Evolutionary conservation across 2,888 invertebrate species (phyloP).

Genomic region (Euzophera pinguis): DNA sequence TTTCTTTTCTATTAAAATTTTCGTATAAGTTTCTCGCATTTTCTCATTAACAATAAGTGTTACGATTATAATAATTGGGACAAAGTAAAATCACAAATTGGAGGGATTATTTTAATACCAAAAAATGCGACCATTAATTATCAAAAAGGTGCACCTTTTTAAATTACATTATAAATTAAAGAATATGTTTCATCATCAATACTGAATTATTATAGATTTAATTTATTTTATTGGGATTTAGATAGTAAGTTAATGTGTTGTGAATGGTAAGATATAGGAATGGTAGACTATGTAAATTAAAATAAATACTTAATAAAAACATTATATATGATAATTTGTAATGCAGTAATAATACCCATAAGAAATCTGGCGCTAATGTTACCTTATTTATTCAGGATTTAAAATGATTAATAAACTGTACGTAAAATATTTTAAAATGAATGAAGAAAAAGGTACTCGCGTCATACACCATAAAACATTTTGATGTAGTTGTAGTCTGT

Average conservation of each 20-base stretch:
- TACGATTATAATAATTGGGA: not conserved
- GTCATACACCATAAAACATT: conserved; percentile 17
- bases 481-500: conserved; percentile 19
- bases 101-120: not conserved
- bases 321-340: conserved; percentile 1
- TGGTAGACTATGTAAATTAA: not conserved
- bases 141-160: not conserved
- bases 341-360: not conserved
- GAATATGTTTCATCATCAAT: conserved; percentile 35
- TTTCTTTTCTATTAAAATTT: conserved; percentile 30
- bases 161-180: conserved; percentile 1
- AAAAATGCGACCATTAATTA: not conserved
- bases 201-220: not conserved
- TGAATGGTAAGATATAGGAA: conserved; percentile 10
- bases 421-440: conserved; percentile 4
- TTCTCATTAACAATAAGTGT: not conserved
- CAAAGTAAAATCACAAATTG: not conserved
- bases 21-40: conserved; percentile 33
- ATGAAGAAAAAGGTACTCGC: conserved; percentile 24
- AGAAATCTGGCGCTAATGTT: conserved; percentile 67
- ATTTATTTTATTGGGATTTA: too few species aligned
- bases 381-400: conserved; percentile 57
- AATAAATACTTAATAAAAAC: not conserved
- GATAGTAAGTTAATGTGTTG: conserved; percentile 2
- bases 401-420: not conserved